phyloP scores from a whole-genome alignment of 1,140 invertebrate species.

The Campoletis sonorensis region DNA sequence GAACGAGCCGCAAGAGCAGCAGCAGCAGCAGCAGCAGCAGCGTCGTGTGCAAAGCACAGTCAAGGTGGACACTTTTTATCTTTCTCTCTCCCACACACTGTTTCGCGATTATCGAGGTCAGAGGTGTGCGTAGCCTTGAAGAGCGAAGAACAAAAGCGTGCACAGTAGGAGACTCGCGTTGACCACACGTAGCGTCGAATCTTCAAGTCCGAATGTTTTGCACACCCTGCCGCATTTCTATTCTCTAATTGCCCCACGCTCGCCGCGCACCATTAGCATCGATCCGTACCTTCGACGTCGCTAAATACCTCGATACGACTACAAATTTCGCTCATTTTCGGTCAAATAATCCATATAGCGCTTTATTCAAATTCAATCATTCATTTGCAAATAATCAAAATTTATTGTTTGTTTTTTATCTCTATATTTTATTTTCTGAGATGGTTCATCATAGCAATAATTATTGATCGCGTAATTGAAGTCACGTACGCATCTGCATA shows the following conservation, averaged over 20 bases:
- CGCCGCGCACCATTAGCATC: not conserved
- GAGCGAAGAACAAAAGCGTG: slow-evolving; percentile 25
- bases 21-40: not conserved
- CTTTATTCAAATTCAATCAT: too few species aligned
- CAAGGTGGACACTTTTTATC: slow-evolving; percentile 19
- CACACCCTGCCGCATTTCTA: not conserved
- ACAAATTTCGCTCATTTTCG: too few species aligned
- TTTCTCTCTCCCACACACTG: slow-evolving; percentile 17
- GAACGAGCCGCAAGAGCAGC: not conserved
- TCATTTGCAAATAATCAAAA: too few species aligned
- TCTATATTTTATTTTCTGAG: too few species aligned
- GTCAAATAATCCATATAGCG: too few species aligned
- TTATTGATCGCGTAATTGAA: too few species aligned
- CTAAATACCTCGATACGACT: too few species aligned
- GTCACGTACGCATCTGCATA: not conserved
- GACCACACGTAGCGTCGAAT: slow-evolving; percentile 13
- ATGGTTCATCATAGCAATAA: too few species aligned
- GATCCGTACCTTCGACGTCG: not conserved
- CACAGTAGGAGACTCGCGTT: not conserved
- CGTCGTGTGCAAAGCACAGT: slow-evolving; percentile 29
- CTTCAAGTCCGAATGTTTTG: not conserved
- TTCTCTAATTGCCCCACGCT: not conserved
- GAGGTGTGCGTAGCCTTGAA: slow-evolving; percentile 37
- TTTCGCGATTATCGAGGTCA: slow-evolving; percentile 37
- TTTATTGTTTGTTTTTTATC: too few species aligned